Evolutionary conservation across 2,113 vertebrate genomes (phyloP).

Genomic region (Verasper variegatus): DNA sequence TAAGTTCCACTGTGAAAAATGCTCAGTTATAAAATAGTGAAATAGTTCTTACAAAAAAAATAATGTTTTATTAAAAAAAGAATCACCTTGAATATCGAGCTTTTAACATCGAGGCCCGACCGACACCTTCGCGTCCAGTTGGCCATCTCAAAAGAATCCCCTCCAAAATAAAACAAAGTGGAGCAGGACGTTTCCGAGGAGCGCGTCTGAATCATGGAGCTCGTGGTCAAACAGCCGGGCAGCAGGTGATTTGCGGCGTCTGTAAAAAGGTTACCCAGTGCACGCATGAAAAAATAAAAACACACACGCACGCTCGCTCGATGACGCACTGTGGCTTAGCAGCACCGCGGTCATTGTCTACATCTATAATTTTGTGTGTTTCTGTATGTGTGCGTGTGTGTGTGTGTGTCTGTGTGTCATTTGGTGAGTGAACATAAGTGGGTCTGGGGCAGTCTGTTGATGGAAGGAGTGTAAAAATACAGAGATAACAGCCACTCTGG

Average conservation of each 20-base stretch:
- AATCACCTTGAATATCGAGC: neutral
- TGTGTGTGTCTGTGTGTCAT: slow-evolving; percentile 64
- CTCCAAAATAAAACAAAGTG: neutral
- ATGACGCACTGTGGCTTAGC: slow-evolving; percentile 60
- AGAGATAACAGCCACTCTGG: slow-evolving; percentile 79
- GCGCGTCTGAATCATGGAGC: slow-evolving; percentile 4
- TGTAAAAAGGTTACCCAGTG: neutral
- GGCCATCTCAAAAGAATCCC: neutral
- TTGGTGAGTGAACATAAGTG: slow-evolving; percentile 84
- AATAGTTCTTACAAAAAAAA: neutral
- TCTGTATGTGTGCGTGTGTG: slow-evolving; percentile 29
- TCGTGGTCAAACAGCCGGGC: slow-evolving; percentile 34
- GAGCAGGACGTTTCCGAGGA: neutral
- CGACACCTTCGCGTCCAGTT: neutral
- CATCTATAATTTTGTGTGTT: slow-evolving; percentile 64
- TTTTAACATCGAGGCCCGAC: slow-evolving; percentile 14
- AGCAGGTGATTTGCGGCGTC: neutral
- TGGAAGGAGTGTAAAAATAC: slow-evolving; percentile 83
- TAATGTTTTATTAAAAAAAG: too few relatives aligned
- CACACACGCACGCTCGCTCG: slow-evolving; percentile 1
- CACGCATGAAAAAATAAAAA: neutral
- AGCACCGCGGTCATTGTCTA: slow-evolving; percentile 54
- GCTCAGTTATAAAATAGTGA: neutral
- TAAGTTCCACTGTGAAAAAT: too few relatives aligned
- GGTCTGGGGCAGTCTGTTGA: slow-evolving; percentile 77